Conservation (phyloP, 2,113 vertebrate species). For the Antechinus stuartii region DNA sequence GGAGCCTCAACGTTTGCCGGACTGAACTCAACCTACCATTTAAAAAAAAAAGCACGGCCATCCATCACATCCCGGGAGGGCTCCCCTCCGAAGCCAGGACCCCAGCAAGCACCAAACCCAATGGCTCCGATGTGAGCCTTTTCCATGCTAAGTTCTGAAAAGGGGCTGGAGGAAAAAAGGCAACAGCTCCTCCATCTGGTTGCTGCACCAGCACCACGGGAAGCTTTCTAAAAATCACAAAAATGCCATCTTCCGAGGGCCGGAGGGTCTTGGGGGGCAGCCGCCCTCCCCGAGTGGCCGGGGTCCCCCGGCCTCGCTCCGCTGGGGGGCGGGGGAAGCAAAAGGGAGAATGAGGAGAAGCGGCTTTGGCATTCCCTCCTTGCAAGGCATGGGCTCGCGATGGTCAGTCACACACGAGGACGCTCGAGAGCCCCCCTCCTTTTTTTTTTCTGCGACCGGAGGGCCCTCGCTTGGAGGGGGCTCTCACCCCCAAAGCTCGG, state of each 20-base stretch:
- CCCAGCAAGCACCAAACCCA: constrained; percentile 39
- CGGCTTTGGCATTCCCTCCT: neutral
- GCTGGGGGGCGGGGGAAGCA: neutral
- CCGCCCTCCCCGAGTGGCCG: constrained; percentile 61
- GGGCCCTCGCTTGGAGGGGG: neutral
- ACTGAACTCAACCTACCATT: neutral
- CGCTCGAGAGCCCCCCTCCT: neutral
- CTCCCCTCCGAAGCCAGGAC: neutral
- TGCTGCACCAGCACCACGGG: constrained; percentile 5
- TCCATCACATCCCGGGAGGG: neutral
- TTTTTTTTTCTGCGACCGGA: constrained; percentile 19
- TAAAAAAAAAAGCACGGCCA: neutral
- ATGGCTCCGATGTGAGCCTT: constrained; percentile 43
- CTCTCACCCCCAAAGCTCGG: constrained; percentile 36
- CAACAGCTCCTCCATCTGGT: constrained; percentile 70
- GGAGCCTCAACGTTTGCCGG: neutral
- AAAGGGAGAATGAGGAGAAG: constrained; percentile 31
- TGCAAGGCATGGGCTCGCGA: neutral
- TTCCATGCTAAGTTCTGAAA: constrained; percentile 30
- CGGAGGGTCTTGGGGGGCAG: constrained; percentile 42
- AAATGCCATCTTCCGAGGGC: constrained; percentile 45
- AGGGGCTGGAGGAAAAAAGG: constrained; percentile 44
- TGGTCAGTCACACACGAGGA: constrained; percentile 11
- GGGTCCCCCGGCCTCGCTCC: neutral
- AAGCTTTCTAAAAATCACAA: constrained; percentile 33